phyloP scores from a whole-genome alignment of 2,113 vertebrate species.

The Isurus oxyrinchus region DNA sequence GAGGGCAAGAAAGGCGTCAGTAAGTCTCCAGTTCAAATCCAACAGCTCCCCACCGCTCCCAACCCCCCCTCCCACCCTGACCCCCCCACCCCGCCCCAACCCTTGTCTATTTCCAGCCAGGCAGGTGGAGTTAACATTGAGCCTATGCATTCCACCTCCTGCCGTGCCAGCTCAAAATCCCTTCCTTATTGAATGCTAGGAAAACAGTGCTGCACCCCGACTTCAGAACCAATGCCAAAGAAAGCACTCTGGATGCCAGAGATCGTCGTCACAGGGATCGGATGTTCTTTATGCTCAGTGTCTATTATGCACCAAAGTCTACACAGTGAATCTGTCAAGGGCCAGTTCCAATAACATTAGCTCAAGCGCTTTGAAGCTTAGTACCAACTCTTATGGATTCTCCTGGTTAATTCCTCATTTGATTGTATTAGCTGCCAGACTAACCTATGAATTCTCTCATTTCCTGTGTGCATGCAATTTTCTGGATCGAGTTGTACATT shows the following conservation, averaged over 20 bases:
- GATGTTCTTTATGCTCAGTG: background rate
- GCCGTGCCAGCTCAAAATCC: background rate
- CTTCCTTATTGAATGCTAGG: background rate
- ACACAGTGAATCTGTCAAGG: background rate
- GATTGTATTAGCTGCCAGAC: background rate
- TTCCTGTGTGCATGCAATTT: background rate
- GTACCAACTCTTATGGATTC: background rate
- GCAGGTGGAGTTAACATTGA: background rate
- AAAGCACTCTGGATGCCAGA: background rate
- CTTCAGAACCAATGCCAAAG: constrained; percentile 1
- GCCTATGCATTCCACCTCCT: background rate
- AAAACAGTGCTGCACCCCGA: background rate
- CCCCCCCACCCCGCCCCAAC: too few relatives aligned
- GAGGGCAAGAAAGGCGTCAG: background rate
- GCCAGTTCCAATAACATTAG: background rate
- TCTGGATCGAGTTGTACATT: background rate
- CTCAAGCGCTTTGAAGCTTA: background rate
- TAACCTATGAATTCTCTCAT: background rate
- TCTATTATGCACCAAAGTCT: background rate
- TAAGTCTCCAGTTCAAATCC: background rate
- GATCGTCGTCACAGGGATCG: background rate
- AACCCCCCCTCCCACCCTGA: too few relatives aligned
- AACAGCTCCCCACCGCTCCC: too few relatives aligned
- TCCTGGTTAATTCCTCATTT: background rate
- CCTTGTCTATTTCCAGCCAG: background rate